Base-by-base conservation (phyloP, 2,113 vertebrate genomes). In the Sander vitreus region DNA sequence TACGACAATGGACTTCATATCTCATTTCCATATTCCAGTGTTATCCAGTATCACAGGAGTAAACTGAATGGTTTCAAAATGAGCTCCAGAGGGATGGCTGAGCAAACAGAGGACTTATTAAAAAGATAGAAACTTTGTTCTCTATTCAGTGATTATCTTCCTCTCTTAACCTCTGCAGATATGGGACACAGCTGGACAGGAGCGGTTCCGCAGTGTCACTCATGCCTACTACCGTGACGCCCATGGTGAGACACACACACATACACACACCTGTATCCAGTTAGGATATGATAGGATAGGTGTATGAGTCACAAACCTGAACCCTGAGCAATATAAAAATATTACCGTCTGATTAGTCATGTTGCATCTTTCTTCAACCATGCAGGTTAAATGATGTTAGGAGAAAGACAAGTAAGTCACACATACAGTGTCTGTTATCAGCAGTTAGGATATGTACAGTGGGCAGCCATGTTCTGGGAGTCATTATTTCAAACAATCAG, bases 181-280 rank as follows among this genome's bases (percentile, higher is more conserved):
- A 76, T 94, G 93, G 93, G 97, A 98, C 93, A 97, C 97, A 0
- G 97, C 97, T 0, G 97, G 97, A 72, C 97, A 98, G 92, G 97
- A 98, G 88, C 92, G 97, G 3, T 97, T 97, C 90, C 95, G 96
- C 57, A 98, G 97, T 0, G 96, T 98, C 74, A 97, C 97, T 21
- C 97, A 98, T 0, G 96, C 97, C 50, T 98, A 98, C 90, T 98
- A 98, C 89, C 94, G 97, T 0, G 97, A 98, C 0, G 97, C 97
- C 54, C 95, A 98, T 0, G 97, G 97, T 98, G 92, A 97, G 95
- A 76, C 55, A 39, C 69, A 21, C 62, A n/a, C 23, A 62, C 9
- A 57, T 1, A 39, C 15, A 75, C 33, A 82, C 33, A 73, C 64
- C 11, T 16, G 3, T 21, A 15, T 27, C 14, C n/a, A n/a, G n/a